Percentiles rank a stretch among this genome's conserved stretches.
Conservation (phyloP, 2,888 invertebrate genomes). For the Serripes groenlandicus region DNA sequence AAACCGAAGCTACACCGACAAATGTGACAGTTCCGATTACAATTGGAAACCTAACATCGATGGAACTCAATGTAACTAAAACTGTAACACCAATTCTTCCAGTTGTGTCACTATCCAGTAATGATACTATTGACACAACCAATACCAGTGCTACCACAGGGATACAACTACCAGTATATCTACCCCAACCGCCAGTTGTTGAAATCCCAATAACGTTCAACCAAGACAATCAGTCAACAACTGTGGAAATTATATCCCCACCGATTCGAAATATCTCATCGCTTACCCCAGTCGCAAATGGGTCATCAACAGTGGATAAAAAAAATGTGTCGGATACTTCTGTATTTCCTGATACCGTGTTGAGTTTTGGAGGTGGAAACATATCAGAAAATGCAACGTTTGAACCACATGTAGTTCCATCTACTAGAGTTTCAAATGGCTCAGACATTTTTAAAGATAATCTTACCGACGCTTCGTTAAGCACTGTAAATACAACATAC, state of each 20-base stretch:
- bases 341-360: neutral
- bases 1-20: no score
- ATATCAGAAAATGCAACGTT: neutral
- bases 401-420: neutral
- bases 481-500: neutral
- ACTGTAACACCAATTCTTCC: no score
- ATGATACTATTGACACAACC: neutral
- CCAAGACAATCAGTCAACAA: constrained; percentile 7
- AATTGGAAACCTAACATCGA: no score
- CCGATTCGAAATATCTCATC: neutral
- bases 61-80: no score
- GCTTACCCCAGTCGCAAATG: neutral
- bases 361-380: neutral
- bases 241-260: constrained; percentile 2
- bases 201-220: neutral
- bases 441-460: neutral
- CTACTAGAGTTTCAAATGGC: neutral
- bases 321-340: neutral
- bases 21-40: no score
- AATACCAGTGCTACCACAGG: neutral
- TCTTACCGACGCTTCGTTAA: neutral
- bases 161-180: constrained; percentile 12
- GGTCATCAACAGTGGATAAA: neutral
- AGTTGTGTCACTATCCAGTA: neutral
- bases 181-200: constrained; percentile 34